Base-by-base conservation (phyloP, 1,140 invertebrate genomes). In the Heliconius eleuchia region DNA sequence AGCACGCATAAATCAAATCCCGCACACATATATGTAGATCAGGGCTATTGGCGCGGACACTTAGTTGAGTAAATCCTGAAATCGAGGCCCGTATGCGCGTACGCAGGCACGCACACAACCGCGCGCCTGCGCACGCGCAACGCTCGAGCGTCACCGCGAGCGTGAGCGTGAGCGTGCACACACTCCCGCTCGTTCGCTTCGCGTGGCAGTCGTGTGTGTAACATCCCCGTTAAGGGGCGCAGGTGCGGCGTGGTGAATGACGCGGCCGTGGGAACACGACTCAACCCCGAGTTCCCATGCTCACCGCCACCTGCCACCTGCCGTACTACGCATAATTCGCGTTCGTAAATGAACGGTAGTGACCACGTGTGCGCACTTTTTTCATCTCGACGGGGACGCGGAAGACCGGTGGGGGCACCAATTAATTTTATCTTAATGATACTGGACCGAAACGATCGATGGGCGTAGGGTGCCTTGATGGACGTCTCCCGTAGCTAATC, bases 291-390 rank as follows among this genome's bases (percentile, higher is more conserved):
- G 92, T 94, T 93, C 92, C 92, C 92, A 93, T 84, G 88, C 75
- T 83, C 84, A 78, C 82, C 83, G 79, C 86, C 91, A 92, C 90
- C 90, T 89, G 90, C 90, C 92, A 92, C 91, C 92, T 92, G 91
- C 91, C 91, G 86, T 92, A 93, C 89, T 93, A 93, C 92, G 92
- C 92, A 93, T 94, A 93, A 94, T 94, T 94, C 92, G 91, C 92
- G 89, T 89, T 89, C 90, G 91, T 94, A 94, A 94, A 92, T 92
- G 91, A 94, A 94, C 92, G 92, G 92, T 94, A 93, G 91, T 94
- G 91, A 92, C 92, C 92, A 94, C 92, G 92, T 94, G 92, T 92
- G 87, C 85, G 81, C 83, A 85, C 84, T 90, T 92, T 92, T 92
- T 91, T 89, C 86, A 86, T 87, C 90, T 86, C 85, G 80, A 75